Evolutionary conservation across 2,113 vertebrate species (phyloP), one percentile per base, ranked within the genome.

Genomic region (Semnornis frantzii): DNA sequence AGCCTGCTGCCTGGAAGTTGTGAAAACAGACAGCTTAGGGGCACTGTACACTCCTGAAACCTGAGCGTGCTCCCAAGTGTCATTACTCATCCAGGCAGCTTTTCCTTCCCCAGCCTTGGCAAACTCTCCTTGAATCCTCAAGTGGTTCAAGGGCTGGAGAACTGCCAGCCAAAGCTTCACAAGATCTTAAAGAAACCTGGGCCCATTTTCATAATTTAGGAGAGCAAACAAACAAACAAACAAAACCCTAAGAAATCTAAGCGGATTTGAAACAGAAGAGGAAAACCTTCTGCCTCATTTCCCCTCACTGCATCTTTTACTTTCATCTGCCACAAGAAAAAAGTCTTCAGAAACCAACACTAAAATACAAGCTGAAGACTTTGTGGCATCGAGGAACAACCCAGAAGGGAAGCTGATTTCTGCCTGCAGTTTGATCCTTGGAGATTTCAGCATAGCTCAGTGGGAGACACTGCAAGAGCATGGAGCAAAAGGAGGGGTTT

Each of bases 51-150:
- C 85, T 77, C 81, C 92, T 90, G 87, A 87, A 97, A 97, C 50
- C 55, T 34, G 82, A 97, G 85, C 69, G 1, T 28, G 73, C 95
- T 92, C 94, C 81, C 9, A 91, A 95, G 94, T 85, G 84, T 97
- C 96, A 97, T 96, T 93, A 94, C 93, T 97, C 97, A 96, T 95
- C 84, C 93, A 94, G 74, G 73, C 66, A 59, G 91, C 84, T 95
- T 96, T 95, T 73, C 94, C 78, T 93, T 93, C 88, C 72, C 91
- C 79, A 83, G 87, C 83, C 88, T 57, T 91, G 64, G 79, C 59
- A 3, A 95, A 85, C 82, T 75, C 91, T 75, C 69, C 54, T 73
- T 68, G 86, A 97, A 96, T 92, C 92, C 96, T 97, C 97, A 90
- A 96, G 93, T 74, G 95, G 85, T 96, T 96, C 77, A 25, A 82